Conservation (phyloP, 2,797 vertebrate species). For the Cossypha heuglini region DNA sequence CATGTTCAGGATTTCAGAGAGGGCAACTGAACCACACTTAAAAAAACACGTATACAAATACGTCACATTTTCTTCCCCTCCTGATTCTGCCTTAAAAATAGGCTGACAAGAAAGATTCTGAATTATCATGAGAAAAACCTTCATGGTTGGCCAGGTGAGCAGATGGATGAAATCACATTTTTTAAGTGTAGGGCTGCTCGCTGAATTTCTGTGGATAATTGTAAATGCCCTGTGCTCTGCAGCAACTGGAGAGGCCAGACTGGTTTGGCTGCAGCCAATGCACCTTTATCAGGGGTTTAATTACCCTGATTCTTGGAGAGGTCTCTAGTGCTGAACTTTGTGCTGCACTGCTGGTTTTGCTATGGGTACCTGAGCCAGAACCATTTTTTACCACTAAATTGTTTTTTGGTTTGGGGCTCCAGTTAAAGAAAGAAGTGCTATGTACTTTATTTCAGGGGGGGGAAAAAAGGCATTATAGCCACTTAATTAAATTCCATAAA, state of each 20-base stretch:
- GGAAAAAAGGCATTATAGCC: neutral
- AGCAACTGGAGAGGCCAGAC: neutral
- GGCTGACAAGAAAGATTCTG: neutral
- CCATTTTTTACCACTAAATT: neutral
- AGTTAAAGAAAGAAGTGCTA: neutral
- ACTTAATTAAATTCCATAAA: neutral
- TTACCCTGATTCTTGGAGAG: neutral
- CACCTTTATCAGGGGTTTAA: neutral
- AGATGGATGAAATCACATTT: neutral
- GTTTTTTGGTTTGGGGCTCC: neutral
- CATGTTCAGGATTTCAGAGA: neutral
- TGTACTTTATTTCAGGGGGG: fast-evolving
- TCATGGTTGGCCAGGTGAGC: neutral
- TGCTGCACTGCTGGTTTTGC: neutral
- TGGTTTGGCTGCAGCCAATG: neutral
- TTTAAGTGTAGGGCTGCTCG: neutral
- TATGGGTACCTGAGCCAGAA: neutral
- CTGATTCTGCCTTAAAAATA: neutral
- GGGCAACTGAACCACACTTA: neutral
- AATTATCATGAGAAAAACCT: neutral
- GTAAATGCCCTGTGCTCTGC: neutral
- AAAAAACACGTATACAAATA: neutral
- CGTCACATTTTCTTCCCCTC: neutral
- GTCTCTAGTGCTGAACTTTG: neutral
- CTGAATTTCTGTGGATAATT: neutral